Evolutionary conservation across 2,888 invertebrate genomes (phyloP).

Genomic region (Oeneis ivallda): DNA sequence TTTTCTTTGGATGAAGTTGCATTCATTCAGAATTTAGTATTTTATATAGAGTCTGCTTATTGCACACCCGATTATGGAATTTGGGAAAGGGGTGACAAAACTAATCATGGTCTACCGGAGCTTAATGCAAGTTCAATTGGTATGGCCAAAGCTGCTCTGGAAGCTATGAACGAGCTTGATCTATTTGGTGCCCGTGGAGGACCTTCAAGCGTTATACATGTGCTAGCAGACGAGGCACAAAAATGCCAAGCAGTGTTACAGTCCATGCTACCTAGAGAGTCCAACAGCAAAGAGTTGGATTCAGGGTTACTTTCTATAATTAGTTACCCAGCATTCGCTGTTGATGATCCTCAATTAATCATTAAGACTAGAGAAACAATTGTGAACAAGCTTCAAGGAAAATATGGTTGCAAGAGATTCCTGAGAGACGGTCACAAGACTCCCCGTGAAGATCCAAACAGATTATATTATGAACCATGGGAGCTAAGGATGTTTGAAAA

Average conservation of each 20-base stretch:
- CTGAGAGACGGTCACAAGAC: slow-evolving; percentile 93
- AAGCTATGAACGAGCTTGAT: slow-evolving; percentile 99
- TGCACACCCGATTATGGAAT: slow-evolving; percentile 99
- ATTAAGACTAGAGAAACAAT: slow-evolving; percentile 91
- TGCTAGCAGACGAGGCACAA: slow-evolving; percentile 98
- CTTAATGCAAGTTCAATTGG: slow-evolving; percentile 99
- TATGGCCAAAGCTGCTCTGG: slow-evolving; percentile 99
- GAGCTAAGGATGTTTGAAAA: slow-evolving; percentile 99
- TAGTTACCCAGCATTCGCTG: slow-evolving; percentile 99
- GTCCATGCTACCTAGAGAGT: slow-evolving; percentile 95
- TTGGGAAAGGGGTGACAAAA: slow-evolving; percentile 99
- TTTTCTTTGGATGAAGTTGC: slow-evolving; percentile 99
- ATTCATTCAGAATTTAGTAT: slow-evolving; percentile 99
- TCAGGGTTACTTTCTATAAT: slow-evolving; percentile 96
- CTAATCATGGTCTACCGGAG: slow-evolving; percentile 99
- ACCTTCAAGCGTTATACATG: slow-evolving; percentile 98
- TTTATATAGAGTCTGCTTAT: slow-evolving; percentile 99
- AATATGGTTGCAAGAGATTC: slow-evolving; percentile 97
- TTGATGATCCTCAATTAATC: slow-evolving; percentile 96
- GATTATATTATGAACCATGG: slow-evolving; percentile 98
- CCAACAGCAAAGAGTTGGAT: slow-evolving; percentile 96
- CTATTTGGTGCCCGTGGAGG: slow-evolving; percentile 98
- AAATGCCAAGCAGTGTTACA: slow-evolving; percentile 98
- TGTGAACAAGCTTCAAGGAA: slow-evolving; percentile 91
- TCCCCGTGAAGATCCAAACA: slow-evolving; percentile 86